A percentile compares a stretch with the other conserved stretches of the same genome.
Conservation (phyloP, 1,140 invertebrate species). For the Bombyx mandarina region DNA sequence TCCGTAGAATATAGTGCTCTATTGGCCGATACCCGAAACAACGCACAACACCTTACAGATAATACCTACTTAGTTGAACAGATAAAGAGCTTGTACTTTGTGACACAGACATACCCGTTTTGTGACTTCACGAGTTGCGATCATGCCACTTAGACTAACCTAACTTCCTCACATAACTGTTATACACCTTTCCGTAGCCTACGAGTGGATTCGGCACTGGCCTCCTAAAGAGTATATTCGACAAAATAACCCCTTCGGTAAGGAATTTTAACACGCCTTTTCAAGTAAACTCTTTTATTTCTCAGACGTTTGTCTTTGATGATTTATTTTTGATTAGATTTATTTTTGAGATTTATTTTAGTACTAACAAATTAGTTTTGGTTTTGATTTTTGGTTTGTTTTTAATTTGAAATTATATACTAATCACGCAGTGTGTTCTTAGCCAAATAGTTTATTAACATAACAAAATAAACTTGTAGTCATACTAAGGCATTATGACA, state of each 20-base stretch:
- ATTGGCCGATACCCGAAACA: slow-evolving; percentile 62
- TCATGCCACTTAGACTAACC: slow-evolving; percentile 55
- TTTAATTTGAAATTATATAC: slow-evolving; percentile 14
- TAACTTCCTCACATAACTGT: slow-evolving; percentile 67
- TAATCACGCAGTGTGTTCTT: slow-evolving; percentile 59
- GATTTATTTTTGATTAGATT: slow-evolving; percentile 46
- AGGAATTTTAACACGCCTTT: slow-evolving; percentile 71
- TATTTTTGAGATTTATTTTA: slow-evolving; percentile 39
- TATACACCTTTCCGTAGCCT: slow-evolving; percentile 71
- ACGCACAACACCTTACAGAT: slow-evolving; percentile 65
- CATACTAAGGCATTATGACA: slow-evolving; percentile 39
- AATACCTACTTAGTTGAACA: slow-evolving; percentile 51
- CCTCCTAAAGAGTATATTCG: slow-evolving; percentile 73
- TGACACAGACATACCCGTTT: slow-evolving; percentile 61
- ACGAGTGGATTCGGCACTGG: slow-evolving; percentile 72
- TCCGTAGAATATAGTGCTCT: slow-evolving; percentile 63
- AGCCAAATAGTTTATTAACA: slow-evolving; percentile 50
- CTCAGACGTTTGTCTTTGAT: slow-evolving; percentile 45
- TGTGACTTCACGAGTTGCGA: slow-evolving; percentile 49
- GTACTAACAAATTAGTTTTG: slow-evolving; percentile 8
- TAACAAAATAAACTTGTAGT: slow-evolving; percentile 46
- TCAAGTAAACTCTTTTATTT: slow-evolving; percentile 43
- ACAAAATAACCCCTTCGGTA: slow-evolving; percentile 73
- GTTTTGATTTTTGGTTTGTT: slow-evolving; percentile 8
- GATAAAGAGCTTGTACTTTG: slow-evolving; percentile 69